These are phyloP conservation scores for Microcebus griseorufus DNA, from an alignment of 2,113 vertebrate species.

Conservation along the genomic window DNA sequence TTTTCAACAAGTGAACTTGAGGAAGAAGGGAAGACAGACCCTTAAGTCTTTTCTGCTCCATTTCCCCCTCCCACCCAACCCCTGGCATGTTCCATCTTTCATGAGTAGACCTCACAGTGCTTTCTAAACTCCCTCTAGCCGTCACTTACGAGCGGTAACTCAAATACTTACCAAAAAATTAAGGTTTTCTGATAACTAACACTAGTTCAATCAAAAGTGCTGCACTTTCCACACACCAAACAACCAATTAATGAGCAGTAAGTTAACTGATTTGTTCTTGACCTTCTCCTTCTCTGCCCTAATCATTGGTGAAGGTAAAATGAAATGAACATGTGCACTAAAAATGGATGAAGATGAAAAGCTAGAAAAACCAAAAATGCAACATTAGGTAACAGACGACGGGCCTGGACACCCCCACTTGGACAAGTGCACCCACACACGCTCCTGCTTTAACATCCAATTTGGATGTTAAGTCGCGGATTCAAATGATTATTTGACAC, in stretches of 20 bases:
- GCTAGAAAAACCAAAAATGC: not conserved
- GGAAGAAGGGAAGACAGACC: not conserved
- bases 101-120: not conserved
- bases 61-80: not conserved
- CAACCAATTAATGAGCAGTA: not conserved
- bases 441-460: not conserved
- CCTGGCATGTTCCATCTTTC: not conserved
- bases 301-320: not conserved
- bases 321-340: not conserved
- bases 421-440: fast-evolving
- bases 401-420: not conserved
- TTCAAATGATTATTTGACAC: not conserved
- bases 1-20: not conserved
- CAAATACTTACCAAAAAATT: not conserved
- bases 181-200: not conserved
- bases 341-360: not conserved
- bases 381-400: not conserved
- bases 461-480: not conserved
- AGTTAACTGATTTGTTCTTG: not conserved
- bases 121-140: not conserved
- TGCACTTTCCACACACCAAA: not conserved
- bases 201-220: not conserved
- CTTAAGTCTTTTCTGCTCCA: fast-evolving
- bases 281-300: not conserved
- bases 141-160: not conserved